Evolutionary conservation across 2,888 invertebrate genomes (phyloP).

Genomic region (Pilophorus perplexus): DNA sequence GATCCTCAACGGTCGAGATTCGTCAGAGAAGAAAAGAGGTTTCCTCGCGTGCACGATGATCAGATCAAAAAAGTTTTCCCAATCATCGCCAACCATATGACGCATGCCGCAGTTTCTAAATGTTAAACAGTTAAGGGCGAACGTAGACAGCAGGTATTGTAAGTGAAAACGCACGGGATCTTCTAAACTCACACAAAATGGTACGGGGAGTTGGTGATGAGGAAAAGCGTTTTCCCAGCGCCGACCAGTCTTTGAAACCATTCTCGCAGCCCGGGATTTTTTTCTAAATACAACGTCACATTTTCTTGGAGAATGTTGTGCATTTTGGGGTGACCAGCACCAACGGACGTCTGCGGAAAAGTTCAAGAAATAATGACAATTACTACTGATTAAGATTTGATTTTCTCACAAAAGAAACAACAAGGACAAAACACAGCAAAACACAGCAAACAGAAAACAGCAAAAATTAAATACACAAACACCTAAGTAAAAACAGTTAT

Average conservation of each 20-base stretch:
- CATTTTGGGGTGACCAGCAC: conserved; percentile 84
- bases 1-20: conserved; percentile 83
- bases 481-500: too few species aligned
- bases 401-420: too few species aligned
- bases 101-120: conserved; percentile 86
- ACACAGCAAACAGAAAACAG: too few species aligned
- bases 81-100: conserved; percentile 79
- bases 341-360: conserved; percentile 75
- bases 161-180: too few species aligned
- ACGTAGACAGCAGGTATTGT: too few species aligned
- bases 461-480: too few species aligned
- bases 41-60: conserved; percentile 93
- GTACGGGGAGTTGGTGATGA: conserved; percentile 95
- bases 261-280: conserved; percentile 66
- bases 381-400: too few species aligned
- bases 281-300: conserved; percentile 75
- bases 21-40: conserved; percentile 92
- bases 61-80: conserved; percentile 90
- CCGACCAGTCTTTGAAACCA: conserved; percentile 73
- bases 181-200: conserved; percentile 79
- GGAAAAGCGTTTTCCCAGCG: conserved; percentile 81
- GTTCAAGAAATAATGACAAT: too few species aligned
- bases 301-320: conserved; percentile 82
- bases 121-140: too few species aligned
- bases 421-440: too few species aligned